Base-by-base conservation (phyloP, 2,888 invertebrate genomes). In the Myopa tessellatipennis region DNA sequence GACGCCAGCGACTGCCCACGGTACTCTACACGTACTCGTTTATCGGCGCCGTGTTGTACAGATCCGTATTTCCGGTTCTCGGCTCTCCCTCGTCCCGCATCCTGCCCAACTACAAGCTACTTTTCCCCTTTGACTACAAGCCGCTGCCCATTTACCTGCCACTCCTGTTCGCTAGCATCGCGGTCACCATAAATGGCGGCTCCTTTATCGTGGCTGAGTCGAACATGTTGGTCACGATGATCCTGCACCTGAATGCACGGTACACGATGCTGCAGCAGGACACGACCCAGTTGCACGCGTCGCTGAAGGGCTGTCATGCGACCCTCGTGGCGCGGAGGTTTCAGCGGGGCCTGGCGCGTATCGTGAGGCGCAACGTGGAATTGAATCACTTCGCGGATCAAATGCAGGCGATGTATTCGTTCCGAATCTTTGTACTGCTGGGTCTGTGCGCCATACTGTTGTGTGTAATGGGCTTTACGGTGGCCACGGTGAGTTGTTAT, bases 161-260 rank as follows among this genome's bases (percentile, higher is more conserved):
- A 0, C 78, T 85, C 7, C 76, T 87, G n/a, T 2, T 78, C 0
- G 74, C 81, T 10, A 81, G 82, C 4, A 77, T 83, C 7, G 86
- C 85, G 83, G 80, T 83, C 50, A 85, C 86, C 16, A 18, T 82
- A 0, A 79, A 83, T 6, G 84, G 86, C 1, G 83, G 83, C 14
- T 82, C 82, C 7, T 83, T 83, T 68, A 73, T 87, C 1, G 81
- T 85, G 3, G 86, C 84, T 4, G 86, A 87, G 34, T 80, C 86
- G 0, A 87, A 85, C 82, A 76, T 86, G 3, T 65, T 87, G 76
- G 85, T 85, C n/a, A 85, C 82, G 72, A 74, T 85, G n/a, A 84
- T 87, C 74, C 80, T 86, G 80, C 86, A 88, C 71, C 79, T 88
- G 26, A 87, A 87, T 80, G 84, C 82, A 1, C 83, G 86, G 1